phyloP scores from a whole-genome alignment of 1,140 invertebrate species.

The Atopsyche davidsoni region DNA sequence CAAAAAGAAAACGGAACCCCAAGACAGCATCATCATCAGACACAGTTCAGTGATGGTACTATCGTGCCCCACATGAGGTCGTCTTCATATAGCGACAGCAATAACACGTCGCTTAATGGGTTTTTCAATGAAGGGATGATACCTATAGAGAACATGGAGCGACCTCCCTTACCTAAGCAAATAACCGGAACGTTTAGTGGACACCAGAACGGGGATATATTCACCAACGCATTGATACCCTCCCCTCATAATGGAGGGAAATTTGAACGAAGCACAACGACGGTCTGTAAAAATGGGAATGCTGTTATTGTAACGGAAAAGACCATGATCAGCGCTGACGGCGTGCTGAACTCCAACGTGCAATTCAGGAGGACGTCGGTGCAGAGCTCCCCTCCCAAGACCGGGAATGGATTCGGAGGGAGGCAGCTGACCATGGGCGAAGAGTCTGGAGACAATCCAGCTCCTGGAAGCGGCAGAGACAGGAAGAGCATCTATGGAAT shows the following conservation, averaged over 20 bases:
- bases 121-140: not conserved
- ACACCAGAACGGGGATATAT: not conserved
- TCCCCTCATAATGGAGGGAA: conserved; percentile 25
- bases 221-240: conserved; percentile 7
- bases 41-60: conserved; percentile 4
- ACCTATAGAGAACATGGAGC: conserved; percentile 4
- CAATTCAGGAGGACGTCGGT: conserved; percentile 42
- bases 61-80: conserved; percentile 3
- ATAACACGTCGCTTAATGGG: conserved; percentile 2
- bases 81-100: conserved; percentile 1
- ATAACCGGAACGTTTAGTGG: not conserved
- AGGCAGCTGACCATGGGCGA: conserved; percentile 4
- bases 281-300: conserved; percentile 39
- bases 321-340: conserved; percentile 41
- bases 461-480: conserved; percentile 14
- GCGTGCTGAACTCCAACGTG: conserved; percentile 38
- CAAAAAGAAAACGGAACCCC: conserved; percentile 3
- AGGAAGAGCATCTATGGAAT: conserved; percentile 26
- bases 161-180: conserved; percentile 9
- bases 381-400: conserved; percentile 38
- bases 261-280: conserved; percentile 33
- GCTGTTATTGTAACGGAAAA: conserved; percentile 42
- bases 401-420: conserved; percentile 27
- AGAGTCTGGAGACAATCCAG: conserved; percentile 5
- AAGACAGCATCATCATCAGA: not conserved